Percentiles rank a stretch among this genome's conserved stretches.
These are phyloP conservation scores for Myotis davidii DNA, from an alignment of 2,113 vertebrate species.

Conservation along the genomic window DNA sequence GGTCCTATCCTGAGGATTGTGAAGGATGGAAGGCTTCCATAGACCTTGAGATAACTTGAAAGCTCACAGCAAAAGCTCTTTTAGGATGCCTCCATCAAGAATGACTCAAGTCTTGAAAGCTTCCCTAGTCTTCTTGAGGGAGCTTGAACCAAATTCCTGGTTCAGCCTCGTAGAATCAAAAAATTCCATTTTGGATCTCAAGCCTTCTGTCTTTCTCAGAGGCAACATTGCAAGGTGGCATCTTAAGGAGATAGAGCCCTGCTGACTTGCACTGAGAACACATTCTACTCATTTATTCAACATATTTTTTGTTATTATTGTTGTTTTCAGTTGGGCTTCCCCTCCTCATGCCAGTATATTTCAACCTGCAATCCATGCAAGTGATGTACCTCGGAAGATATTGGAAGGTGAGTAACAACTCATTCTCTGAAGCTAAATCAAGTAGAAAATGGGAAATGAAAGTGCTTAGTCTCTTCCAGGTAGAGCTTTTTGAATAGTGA, in stretches of 20 bases:
- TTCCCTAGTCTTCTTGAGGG: not conserved
- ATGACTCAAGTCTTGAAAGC: not conserved
- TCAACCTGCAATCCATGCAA: slow-evolving; percentile 57
- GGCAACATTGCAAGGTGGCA: not conserved
- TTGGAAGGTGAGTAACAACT: slow-evolving; percentile 60
- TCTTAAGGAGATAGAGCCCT: not conserved
- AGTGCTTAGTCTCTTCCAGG: not conserved
- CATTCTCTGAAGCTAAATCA: not conserved
- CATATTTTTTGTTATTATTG: not conserved
- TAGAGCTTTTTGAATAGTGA: not conserved
- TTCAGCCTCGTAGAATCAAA: not conserved
- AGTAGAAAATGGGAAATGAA: not conserved
- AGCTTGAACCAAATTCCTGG: not conserved
- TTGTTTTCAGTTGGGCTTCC: slow-evolving; percentile 46
- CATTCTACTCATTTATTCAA: not conserved
- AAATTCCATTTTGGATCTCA: not conserved
- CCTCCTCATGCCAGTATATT: slow-evolving; percentile 42
- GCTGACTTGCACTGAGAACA: rapidly evolving
- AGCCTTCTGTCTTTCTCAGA: not conserved
- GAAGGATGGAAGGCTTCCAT: not conserved
- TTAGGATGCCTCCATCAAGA: not conserved
- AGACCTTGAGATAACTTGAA: not conserved
- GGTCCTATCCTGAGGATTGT: not conserved
- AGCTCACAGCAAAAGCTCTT: not conserved
- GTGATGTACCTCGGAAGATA: slow-evolving; percentile 4